A percentile compares a stretch with the other conserved stretches of the same genome.
Evolutionary conservation across 1,140 invertebrate species (phyloP).

Genomic region (Spodoptera frugiperda): DNA sequence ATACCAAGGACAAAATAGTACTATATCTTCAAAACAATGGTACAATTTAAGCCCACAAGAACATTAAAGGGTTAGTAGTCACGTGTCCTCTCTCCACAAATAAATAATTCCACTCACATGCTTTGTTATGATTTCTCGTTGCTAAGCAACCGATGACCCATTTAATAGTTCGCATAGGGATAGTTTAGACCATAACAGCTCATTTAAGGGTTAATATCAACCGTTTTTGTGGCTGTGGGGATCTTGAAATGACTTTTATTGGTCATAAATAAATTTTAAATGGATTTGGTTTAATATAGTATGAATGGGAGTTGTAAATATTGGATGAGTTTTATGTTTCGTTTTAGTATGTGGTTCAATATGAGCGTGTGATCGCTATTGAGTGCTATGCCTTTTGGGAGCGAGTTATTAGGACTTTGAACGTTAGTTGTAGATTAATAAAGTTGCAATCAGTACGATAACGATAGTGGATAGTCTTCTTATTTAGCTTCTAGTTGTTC

Average conservation of each 20-base stretch:
- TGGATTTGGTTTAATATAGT: constrained; percentile 39
- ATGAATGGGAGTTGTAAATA: constrained; percentile 42
- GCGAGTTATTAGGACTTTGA: not conserved
- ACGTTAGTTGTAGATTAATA: no score
- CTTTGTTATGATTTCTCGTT: constrained; percentile 68
- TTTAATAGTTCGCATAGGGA: constrained; percentile 60
- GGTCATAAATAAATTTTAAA: constrained; percentile 67
- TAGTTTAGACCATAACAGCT: constrained; percentile 54
- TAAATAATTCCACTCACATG: constrained; percentile 54
- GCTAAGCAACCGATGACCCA: constrained; percentile 63
- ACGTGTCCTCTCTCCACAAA: constrained; percentile 54
- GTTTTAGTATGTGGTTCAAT: not conserved
- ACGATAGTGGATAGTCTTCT: no score
- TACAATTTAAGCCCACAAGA: not conserved
- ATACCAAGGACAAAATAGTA: not conserved
- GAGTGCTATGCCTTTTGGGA: not conserved
- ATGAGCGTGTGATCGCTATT: not conserved
- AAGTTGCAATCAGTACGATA: no score
- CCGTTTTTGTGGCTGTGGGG: constrained; percentile 51
- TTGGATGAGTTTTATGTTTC: not conserved
- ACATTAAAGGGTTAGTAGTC: constrained; percentile 27
- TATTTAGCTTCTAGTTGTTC: no score
- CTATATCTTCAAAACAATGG: not conserved
- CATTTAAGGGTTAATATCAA: constrained; percentile 60
- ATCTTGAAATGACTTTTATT: constrained; percentile 66